A percentile compares a stretch with the other conserved stretches of the same genome.
phyloP scores from a whole-genome alignment of 2,113 vertebrate species.

The Cyrtonyx montezumae region DNA sequence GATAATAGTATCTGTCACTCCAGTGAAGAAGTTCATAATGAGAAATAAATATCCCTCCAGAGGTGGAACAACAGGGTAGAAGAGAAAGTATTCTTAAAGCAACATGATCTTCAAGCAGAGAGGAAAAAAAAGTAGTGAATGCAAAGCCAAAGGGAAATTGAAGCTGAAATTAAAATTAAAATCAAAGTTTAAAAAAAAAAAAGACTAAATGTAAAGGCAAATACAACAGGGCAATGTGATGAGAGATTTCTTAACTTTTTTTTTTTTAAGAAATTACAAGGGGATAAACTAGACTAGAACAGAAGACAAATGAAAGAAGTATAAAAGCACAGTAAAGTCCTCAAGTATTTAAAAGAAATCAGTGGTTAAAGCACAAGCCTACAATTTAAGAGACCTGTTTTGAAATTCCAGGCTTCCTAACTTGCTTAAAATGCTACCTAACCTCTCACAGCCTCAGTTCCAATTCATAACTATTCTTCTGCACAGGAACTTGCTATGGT shows the following conservation, averaged over 20 bases:
- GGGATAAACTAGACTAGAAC: not conserved
- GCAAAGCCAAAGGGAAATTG: not conserved
- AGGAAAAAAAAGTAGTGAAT: too few species aligned
- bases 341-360: not conserved
- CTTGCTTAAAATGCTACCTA: not conserved
- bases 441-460: not conserved
- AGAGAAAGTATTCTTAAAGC: not conserved
- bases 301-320: not conserved
- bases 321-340: not conserved
- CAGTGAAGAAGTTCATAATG: not conserved
- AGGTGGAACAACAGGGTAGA: not conserved
- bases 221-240: not conserved
- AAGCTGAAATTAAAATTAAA: not conserved
- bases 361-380: not conserved
- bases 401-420: not conserved
- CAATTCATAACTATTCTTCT: not conserved
- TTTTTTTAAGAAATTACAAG: not conserved
- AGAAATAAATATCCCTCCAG: not conserved
- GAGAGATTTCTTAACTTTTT: not conserved
- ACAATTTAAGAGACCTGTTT: not conserved
- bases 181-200: too few species aligned
- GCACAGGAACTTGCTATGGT: not conserved
- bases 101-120: not conserved
- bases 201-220: not conserved
- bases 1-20: not conserved